Evolutionary conservation across 2,113 vertebrate genomes (phyloP), one percentile per base, ranked within the genome.

Genomic region (Spea multiplicata): DNA sequence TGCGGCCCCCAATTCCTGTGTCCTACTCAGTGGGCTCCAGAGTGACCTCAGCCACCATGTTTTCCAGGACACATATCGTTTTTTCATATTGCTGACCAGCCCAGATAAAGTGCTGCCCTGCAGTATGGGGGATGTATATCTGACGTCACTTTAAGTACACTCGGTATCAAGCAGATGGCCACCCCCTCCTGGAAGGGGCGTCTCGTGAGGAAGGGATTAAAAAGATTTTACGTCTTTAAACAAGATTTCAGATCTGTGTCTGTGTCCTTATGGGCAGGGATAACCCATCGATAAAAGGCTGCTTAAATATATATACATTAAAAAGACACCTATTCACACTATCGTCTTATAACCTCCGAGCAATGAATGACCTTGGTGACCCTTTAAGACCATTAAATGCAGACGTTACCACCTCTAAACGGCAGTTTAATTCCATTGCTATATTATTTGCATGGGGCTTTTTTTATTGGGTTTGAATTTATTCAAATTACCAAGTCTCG

Each of bases 151-250:
- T 86, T 88, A 89, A 86, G 91, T 88, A 92, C 91, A 91, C 89
- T 91, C 91, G 91, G 87, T 87, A 86, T 85, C 86, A 91, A 89
- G 88, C 91, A 93, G 91, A 91, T 92, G 90, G 92, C 89, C 90
- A 89, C 89, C 91, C 88, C 89, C 88, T 86, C 81, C 88, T 90
- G 88, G 85, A 89, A 2, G 86, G 87, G 88, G 87, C 89, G 87
- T 87, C 89, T 92, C 89, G 89, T 91, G 89, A 90, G 88, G 85
- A 91, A 86, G 87, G 88, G 89, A 91, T 90, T 92, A 91, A 87
- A 89, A 44, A 85, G 87, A 89, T 86, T 83, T 87, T 68, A 64
- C 89, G 90, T 90, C 89, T 90, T 87, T 88, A 88, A 89, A 85
- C 87, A 91, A 89, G 89, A 86, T 88, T 91, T 91, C 81, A 78